These are phyloP conservation scores for Hyalella azteca DNA, from an alignment of 2,888 invertebrate species.

Conservation along the genomic window DNA sequence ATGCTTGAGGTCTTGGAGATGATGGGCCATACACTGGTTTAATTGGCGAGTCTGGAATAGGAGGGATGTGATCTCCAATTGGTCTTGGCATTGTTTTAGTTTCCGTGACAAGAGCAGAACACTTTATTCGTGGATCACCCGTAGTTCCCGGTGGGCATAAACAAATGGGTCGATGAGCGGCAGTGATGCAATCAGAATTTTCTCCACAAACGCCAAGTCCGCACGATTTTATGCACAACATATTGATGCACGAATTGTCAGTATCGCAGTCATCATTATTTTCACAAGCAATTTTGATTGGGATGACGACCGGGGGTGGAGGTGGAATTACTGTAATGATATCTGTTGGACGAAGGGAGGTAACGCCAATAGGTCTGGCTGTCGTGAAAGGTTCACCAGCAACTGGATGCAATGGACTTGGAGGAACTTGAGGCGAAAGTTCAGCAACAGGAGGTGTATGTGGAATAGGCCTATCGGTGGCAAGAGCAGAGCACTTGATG, in stretches of 20 bases:
- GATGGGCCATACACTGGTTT: conserved; percentile 40
- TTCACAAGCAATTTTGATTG: conserved; percentile 67
- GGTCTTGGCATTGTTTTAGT: conserved; percentile 26
- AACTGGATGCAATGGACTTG: background rate
- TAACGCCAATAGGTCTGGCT: conserved; percentile 38
- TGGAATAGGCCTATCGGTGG: conserved; percentile 13
- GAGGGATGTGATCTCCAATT: conserved; percentile 27
- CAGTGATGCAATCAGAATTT: conserved; percentile 70
- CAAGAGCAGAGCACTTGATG: conserved; percentile 51
- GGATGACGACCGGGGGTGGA: conserved; percentile 44
- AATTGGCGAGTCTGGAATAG: conserved; percentile 39
- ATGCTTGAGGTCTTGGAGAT: conserved; percentile 37
- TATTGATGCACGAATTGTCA: conserved; percentile 51
- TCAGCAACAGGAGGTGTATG: conserved; percentile 41
- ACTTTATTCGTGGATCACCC: conserved; percentile 72
- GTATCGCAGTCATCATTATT: conserved; percentile 60
- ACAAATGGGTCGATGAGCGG: conserved; percentile 77
- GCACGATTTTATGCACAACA: conserved; percentile 46
- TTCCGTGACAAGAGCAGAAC: conserved; percentile 27
- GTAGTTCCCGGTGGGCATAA: conserved; percentile 76
- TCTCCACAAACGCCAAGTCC: conserved; percentile 66
- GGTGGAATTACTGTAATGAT: conserved; percentile 31
- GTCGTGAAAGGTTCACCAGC: conserved; percentile 1
- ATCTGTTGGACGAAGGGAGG: conserved; percentile 35
- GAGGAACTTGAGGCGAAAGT: background rate